Percentiles rank a stretch among this genome's conserved stretches.
Evolutionary conservation across 37 sponge, comb jelly and placozoan genomes (phyloP).

Genomic region (Theonella swinhoei): DNA sequence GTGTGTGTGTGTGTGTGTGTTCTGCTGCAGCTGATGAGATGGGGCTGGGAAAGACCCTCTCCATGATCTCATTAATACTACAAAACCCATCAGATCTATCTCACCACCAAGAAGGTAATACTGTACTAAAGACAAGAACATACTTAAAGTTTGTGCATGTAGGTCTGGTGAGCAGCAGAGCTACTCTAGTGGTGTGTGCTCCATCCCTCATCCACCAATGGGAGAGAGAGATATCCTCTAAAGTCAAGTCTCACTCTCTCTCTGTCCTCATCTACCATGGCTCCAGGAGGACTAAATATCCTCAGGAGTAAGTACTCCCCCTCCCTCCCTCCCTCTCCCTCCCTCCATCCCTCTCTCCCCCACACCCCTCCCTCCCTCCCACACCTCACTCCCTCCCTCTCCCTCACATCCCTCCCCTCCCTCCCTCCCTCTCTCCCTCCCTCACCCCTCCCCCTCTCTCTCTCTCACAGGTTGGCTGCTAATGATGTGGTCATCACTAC

Average conservation of each 20-base stretch:
- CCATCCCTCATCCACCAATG: constrained; percentile 75
- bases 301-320: constrained; percentile 41
- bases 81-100: background rate
- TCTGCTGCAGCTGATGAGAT: constrained; percentile 77
- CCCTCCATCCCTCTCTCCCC: background rate
- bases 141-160: background rate
- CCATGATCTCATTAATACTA: constrained; percentile 65
- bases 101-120: constrained; percentile 2
- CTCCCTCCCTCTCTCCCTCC: background rate
- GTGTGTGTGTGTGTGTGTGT: no score
- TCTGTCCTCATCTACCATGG: constrained; percentile 62
- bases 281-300: constrained; percentile 24
- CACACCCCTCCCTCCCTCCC: background rate
- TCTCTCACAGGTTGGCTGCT: constrained; percentile 30
- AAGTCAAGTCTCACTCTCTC: constrained; percentile 34
- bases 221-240: constrained; percentile 53
- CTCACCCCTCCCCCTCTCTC: background rate
- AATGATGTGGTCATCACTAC: constrained; percentile 79
- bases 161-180: constrained; percentile 31
- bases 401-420: background rate
- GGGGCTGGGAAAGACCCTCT: constrained; percentile 86
- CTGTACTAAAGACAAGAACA: no score
- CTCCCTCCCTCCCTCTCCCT: background rate
- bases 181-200: constrained; percentile 73
- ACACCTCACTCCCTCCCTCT: no score